These are phyloP conservation scores for Erebia palarica DNA, from an alignment of 2,888 invertebrate genomes.

Conservation along the genomic window DNA sequence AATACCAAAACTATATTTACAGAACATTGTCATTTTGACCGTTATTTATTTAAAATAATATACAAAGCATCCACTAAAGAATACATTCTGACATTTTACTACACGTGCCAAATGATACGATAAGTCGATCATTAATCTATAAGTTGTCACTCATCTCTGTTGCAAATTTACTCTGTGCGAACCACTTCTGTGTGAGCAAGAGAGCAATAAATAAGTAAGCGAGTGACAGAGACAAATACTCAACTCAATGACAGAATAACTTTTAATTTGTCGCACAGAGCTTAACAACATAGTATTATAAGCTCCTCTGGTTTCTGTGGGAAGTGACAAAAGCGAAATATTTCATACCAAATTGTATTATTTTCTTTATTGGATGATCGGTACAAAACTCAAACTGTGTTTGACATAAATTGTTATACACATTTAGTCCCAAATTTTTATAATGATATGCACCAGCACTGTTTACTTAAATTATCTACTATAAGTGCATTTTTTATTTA, in stretches of 20 bases:
- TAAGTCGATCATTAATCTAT: neutral
- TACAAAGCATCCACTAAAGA: slow-evolving; percentile 34
- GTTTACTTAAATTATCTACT: too few relatives aligned
- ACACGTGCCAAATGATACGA: neutral
- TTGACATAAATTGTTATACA: slow-evolving; percentile 5
- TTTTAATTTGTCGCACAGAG: neutral
- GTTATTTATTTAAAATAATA: slow-evolving; percentile 52
- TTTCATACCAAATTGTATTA: slow-evolving; percentile 1
- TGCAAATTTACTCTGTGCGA: neutral
- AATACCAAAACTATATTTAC: slow-evolving; percentile 68
- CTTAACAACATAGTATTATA: neutral
- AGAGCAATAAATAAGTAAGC: slow-evolving; percentile 16
- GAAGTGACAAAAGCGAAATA: slow-evolving; percentile 57
- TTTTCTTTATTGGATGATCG: slow-evolving; percentile 46
- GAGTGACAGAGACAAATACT: neutral
- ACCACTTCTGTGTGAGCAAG: neutral
- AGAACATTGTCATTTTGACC: slow-evolving; percentile 57
- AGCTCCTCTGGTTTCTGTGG: slow-evolving; percentile 41
- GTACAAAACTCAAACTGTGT: slow-evolving; percentile 32
- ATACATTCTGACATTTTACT: slow-evolving; percentile 17
- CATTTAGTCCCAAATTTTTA: slow-evolving; percentile 4
- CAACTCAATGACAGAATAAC: neutral
- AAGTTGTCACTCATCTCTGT: neutral
- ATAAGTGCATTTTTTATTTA: too few relatives aligned
- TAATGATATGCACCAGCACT: too few relatives aligned